Evolutionary conservation across 2,888 invertebrate genomes (phyloP).

Genomic region (Thelaira solivaga): DNA sequence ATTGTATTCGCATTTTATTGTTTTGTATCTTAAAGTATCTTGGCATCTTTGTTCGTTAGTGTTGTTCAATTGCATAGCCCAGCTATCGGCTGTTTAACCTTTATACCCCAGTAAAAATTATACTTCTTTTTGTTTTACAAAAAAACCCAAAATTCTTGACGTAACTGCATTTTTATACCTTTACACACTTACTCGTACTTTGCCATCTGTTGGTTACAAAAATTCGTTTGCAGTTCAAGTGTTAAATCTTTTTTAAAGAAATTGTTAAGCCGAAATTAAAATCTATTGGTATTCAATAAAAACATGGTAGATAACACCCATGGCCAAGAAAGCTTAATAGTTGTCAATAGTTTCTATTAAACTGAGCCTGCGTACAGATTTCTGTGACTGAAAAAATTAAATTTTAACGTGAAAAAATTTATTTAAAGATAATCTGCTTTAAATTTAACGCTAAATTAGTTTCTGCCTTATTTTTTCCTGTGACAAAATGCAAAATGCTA

Average conservation of each 20-base stretch:
- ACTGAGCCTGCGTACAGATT: too few relatives aligned
- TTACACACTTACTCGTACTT: not conserved
- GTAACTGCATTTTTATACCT: conserved; percentile 28
- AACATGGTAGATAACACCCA: too few relatives aligned
- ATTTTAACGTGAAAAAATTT: too few relatives aligned
- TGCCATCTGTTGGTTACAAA: conserved; percentile 36
- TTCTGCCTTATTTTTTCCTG: too few relatives aligned
- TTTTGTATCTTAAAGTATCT: not conserved
- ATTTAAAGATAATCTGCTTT: too few relatives aligned
- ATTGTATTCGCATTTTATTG: conserved; percentile 3
- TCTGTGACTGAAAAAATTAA: too few relatives aligned
- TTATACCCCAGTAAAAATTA: conserved; percentile 26
- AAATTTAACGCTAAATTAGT: too few relatives aligned
- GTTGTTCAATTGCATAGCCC: not conserved
- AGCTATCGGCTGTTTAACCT: conserved; percentile 28
- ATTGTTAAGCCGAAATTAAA: not conserved
- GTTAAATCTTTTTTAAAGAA: conserved; percentile 1
- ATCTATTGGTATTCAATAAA: not conserved
- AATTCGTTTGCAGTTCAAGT: not conserved
- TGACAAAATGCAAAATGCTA: too few relatives aligned
- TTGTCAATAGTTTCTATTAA: not conserved
- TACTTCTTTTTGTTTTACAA: not conserved
- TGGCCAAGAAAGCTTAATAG: too few relatives aligned
- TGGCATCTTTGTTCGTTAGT: conserved; percentile 8
- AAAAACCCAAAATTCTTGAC: conserved; percentile 9